A percentile compares a stretch with the other conserved stretches of the same genome.
These are phyloP conservation scores for Zhengitettix transpicula DNA, from an alignment of 2,888 invertebrate genomes.

Conservation along the genomic window DNA sequence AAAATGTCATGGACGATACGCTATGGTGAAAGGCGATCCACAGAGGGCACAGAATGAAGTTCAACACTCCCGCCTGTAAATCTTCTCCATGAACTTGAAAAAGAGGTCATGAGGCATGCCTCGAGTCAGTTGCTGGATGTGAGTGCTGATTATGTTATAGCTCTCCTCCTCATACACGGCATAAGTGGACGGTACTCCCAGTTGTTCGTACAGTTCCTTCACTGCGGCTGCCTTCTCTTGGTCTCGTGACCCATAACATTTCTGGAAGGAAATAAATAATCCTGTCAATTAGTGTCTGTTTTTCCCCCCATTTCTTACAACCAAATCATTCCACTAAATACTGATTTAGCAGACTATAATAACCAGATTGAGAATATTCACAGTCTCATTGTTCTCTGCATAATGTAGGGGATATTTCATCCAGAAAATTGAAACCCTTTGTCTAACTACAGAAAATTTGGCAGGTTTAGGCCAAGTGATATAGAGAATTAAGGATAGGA, in stretches of 20 bases:
- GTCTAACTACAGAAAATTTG: no score
- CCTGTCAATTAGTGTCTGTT: neutral
- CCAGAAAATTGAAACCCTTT: no score
- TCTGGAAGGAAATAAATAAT: conserved; percentile 20
- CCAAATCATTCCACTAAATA: neutral
- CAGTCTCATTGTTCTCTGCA: no score
- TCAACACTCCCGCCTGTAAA: conserved; percentile 55
- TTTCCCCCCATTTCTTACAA: neutral
- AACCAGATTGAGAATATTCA: no score
- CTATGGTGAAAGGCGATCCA: conserved; percentile 71
- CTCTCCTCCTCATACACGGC: conserved; percentile 69
- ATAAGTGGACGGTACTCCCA: conserved; percentile 59
- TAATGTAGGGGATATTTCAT: no score
- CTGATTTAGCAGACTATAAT: no score
- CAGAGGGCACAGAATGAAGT: conserved; percentile 22
- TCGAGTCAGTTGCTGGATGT: conserved; percentile 68
- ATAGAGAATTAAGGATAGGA: no score
- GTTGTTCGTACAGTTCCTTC: conserved; percentile 58
- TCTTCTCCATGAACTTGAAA: conserved; percentile 63
- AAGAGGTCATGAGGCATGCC: conserved; percentile 68
- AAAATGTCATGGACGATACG: no score
- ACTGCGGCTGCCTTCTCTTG: conserved; percentile 47
- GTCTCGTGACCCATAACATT: conserved; percentile 57
- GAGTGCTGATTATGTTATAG: conserved; percentile 62
- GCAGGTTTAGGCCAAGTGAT: no score